phyloP scores from a whole-genome alignment of 1,140 invertebrate genomes.

The Drosophila miranda region DNA sequence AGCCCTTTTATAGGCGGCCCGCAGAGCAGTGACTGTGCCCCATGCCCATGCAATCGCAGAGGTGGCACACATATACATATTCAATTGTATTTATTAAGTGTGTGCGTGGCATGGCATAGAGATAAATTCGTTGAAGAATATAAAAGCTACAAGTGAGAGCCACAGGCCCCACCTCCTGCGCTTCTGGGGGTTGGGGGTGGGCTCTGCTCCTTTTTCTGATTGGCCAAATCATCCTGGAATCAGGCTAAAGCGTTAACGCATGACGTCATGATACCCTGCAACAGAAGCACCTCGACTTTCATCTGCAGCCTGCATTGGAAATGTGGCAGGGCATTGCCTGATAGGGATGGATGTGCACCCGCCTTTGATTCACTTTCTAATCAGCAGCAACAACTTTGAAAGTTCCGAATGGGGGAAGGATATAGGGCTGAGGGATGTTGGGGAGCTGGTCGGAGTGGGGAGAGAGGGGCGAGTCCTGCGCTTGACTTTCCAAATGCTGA shows the following conservation, averaged over 20 bases:
- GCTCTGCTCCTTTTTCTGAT: slow-evolving; percentile 61
- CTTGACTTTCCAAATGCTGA: slow-evolving; percentile 70
- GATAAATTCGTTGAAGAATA: slow-evolving; percentile 80
- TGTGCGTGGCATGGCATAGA: slow-evolving; percentile 62
- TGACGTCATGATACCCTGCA: slow-evolving; percentile 58
- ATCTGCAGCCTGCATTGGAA: too few relatives aligned
- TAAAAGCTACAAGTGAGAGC: slow-evolving; percentile 77
- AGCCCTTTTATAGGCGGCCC: slow-evolving; percentile 65
- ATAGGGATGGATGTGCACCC: not conserved
- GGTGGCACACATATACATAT: slow-evolving; percentile 65
- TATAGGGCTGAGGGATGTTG: not conserved
- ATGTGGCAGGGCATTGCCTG: slow-evolving; percentile 1
- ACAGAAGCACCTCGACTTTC: too few relatives aligned
- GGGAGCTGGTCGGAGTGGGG: slow-evolving; percentile 2
- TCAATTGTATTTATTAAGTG: slow-evolving; percentile 81
- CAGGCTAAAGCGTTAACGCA: slow-evolving; percentile 65
- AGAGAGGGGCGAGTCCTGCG: slow-evolving; percentile 35
- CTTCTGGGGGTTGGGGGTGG: not conserved
- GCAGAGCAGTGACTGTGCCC: slow-evolving; percentile 5
- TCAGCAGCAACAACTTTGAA: slow-evolving; percentile 59
- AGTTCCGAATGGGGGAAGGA: slow-evolving; percentile 21
- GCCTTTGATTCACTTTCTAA: slow-evolving; percentile 68
- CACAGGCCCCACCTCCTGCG: slow-evolving; percentile 52
- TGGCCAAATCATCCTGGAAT: slow-evolving; percentile 81
- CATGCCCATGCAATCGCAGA: slow-evolving; percentile 3